Base-by-base conservation (phyloP, 2,888 invertebrate genomes). In the Nomada fabriciana region DNA sequence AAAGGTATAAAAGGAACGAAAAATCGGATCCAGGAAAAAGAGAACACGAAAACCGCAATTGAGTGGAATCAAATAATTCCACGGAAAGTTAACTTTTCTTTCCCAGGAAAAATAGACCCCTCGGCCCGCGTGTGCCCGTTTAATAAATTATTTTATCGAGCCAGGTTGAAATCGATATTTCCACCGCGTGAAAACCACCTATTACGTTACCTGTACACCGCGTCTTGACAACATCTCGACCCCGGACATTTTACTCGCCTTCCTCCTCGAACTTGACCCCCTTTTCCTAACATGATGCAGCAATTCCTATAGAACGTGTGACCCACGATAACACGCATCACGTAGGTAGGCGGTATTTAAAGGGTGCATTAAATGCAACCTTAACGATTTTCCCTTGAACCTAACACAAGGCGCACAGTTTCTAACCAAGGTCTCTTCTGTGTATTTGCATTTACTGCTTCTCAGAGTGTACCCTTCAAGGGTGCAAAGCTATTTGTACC, bases 211-310 rank as follows among this genome's bases (percentile, higher is more conserved):
- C 63, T 50, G 71, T 42, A 65, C 67, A 71, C 63, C 29, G 52
- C 53, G 59, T 71, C 64, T 68, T 47, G 57, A 53, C 77, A 76
- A 64, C 73, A 67, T 80, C 47, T 68, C 59, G 43, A 50, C 64
- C 82, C 53, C 60, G 75, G 75, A 72, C 78, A 63, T 64, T 80
- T 74, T 53, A 69, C 68, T 80, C 83, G 69, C 78, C 77, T 81
- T 79, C 76, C 78, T 77, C 53, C 64, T 42, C 80, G 87, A 89
- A 90, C 89, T 90, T 90, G 90, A 89, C 89, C 89, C 73, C 68
- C 75, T 89, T 89, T 85, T 59, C 53, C 67, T 13, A 71, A 64
- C 67, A 20, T 63, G 72, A 79, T 73, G 83, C 60, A 74, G 61
- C 76, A 23, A 59, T 63, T 79, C 23, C 64, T 52, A 71, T 72